Evolutionary conservation across 1,140 invertebrate species (phyloP).

Genomic region (Drosophila bocqueti): DNA sequence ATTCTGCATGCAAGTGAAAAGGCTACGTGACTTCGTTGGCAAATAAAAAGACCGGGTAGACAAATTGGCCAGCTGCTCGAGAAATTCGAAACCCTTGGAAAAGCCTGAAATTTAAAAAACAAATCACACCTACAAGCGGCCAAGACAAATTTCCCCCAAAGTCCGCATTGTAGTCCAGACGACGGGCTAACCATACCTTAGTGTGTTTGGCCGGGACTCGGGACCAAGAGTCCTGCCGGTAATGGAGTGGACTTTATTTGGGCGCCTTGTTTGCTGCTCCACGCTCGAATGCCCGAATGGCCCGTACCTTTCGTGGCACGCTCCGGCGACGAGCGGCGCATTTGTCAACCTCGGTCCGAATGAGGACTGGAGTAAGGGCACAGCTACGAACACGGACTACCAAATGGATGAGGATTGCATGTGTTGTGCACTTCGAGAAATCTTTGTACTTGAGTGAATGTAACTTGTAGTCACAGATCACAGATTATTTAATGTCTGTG

Average conservation of each 20-base stretch:
- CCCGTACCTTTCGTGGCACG: conserved; percentile 60
- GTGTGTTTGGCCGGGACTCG: conserved; percentile 23
- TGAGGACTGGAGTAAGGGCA: conserved; percentile 9
- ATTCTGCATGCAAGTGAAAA: conserved; percentile 72
- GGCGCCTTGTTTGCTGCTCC: conserved; percentile 49
- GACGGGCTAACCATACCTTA: not conserved
- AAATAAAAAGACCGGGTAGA: conserved; percentile 62
- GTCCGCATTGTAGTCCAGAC: conserved; percentile 22
- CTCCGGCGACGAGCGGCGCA: conserved; percentile 56
- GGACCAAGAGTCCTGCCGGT: conserved; percentile 52
- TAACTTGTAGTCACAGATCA: too few species aligned
- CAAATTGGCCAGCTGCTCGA: conserved; percentile 64
- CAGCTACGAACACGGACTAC: conserved; percentile 10
- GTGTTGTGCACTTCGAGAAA: conserved; percentile 25
- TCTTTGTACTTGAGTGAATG: too few species aligned
- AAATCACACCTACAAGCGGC: conserved; percentile 73
- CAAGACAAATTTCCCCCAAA: conserved; percentile 72
- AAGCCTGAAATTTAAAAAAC: conserved; percentile 74
- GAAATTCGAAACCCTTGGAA: conserved; percentile 4
- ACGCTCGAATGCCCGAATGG: conserved; percentile 53
- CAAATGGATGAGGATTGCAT: conserved; percentile 31
- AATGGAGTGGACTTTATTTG: conserved; percentile 81
- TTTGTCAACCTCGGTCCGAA: conserved; percentile 58
- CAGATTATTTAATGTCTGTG: too few species aligned
- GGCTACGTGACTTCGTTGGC: conserved; percentile 72